phyloP scores from a whole-genome alignment of 2,797 vertebrate genomes.

The Nasua narica region DNA sequence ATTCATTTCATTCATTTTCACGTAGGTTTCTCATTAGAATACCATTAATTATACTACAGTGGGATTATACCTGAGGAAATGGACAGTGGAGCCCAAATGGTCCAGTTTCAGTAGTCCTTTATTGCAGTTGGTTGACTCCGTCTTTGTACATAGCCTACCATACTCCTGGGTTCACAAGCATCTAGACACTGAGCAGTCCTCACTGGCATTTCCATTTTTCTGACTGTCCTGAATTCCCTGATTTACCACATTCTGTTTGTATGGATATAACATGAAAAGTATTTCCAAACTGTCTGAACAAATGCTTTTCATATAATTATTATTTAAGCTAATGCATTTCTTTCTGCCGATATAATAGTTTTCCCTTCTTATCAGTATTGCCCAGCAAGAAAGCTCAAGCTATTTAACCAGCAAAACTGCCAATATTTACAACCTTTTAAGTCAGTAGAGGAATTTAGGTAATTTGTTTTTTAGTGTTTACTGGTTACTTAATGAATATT shows the following conservation, averaged over 20 bases:
- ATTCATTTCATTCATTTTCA: neutral
- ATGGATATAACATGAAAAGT: neutral
- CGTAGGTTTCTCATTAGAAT: neutral
- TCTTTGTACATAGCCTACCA: no score
- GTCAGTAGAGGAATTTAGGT: conserved; percentile 44
- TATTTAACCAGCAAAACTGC: conserved; percentile 45
- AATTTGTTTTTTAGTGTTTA: conserved; percentile 54
- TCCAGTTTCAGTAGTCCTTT: neutral
- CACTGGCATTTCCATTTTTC: neutral
- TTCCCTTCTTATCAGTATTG: conserved; percentile 56
- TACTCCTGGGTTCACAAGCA: neutral
- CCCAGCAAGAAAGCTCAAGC: conserved; percentile 48
- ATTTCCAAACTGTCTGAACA: neutral
- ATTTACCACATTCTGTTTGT: neutral
- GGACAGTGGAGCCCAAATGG: neutral
- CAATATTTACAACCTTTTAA: conserved; percentile 58
- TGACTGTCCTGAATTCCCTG: neutral
- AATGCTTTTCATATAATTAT: neutral
- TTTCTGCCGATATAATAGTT: neutral
- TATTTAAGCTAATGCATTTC: conserved; percentile 9
- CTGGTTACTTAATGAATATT: conserved; percentile 48
- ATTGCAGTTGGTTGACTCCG: neutral
- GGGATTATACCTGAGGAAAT: neutral
- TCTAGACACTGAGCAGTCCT: neutral
- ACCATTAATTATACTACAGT: neutral